These are phyloP conservation scores for Bombus waltoni DNA, from an alignment of 1,140 invertebrate genomes.

Conservation along the genomic window DNA sequence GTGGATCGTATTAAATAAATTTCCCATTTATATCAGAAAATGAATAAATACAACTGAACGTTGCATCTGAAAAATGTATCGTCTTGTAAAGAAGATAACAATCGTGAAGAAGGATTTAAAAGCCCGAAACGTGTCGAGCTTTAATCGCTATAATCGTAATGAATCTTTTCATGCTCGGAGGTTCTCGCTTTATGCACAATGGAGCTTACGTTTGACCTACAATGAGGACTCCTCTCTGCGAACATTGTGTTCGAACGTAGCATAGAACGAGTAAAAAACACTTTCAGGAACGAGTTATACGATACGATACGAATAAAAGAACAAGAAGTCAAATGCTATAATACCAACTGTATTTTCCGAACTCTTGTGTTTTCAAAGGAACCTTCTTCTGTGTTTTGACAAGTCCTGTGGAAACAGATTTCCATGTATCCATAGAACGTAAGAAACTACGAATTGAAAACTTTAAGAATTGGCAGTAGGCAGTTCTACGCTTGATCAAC, in stretches of 20 bases:
- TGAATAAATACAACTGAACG: not conserved
- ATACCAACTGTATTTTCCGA: not conserved
- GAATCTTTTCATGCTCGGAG: constrained; percentile 9
- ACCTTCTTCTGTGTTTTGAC: not conserved
- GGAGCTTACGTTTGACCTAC: not conserved
- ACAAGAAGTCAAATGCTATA: not conserved
- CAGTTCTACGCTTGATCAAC: too few relatives aligned
- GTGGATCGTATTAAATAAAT: not conserved
- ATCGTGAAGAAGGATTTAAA: not conserved
- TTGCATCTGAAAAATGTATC: not conserved
- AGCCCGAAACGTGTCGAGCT: not conserved
- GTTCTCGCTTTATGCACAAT: not conserved
- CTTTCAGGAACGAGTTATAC: not conserved
- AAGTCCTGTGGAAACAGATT: not conserved
- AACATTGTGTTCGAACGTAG: not conserved
- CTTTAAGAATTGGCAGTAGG: too few relatives aligned
- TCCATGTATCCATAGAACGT: not conserved
- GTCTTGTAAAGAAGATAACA: not conserved
- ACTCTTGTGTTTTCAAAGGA: not conserved
- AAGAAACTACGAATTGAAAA: not conserved
- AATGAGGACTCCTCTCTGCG: not conserved
- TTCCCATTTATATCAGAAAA: not conserved
- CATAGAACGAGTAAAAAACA: not conserved
- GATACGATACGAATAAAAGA: not conserved
- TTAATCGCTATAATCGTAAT: constrained; percentile 16